Evolutionary conservation across 2,797 vertebrate genomes (phyloP).

Genomic region (Falco naumanni): DNA sequence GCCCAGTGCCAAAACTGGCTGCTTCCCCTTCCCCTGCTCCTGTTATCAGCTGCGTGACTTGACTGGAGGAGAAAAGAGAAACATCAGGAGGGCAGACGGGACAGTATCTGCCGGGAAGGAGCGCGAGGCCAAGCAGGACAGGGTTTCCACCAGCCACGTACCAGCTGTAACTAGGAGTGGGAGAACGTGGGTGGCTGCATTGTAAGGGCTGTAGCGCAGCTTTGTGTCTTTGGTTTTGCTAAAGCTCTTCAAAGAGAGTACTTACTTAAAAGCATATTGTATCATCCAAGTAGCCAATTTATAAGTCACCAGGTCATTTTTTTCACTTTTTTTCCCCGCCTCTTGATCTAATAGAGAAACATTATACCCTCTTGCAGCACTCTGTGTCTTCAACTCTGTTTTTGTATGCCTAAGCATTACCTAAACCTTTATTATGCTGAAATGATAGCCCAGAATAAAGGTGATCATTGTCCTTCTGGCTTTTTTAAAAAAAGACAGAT

Average conservation of each 20-base stretch:
- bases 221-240: neutral
- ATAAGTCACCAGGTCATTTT: neutral
- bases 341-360: neutral
- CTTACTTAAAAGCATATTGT: neutral
- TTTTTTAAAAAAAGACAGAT: neutral
- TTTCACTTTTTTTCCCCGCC: neutral
- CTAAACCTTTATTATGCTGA: neutral
- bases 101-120: neutral
- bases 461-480: neutral
- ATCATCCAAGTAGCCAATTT: neutral
- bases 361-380: neutral
- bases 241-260: neutral
- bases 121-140: neutral
- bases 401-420: neutral
- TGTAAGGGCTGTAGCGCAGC: neutral
- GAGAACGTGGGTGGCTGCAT: neutral
- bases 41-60: neutral
- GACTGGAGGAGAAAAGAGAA: neutral
- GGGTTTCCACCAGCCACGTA: neutral
- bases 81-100: rapidly evolving
- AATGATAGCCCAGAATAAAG: neutral
- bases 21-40: neutral
- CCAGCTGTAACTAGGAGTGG: neutral
- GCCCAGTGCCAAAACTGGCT: neutral
- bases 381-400: neutral